A percentile compares a stretch with the other conserved stretches of the same genome.
Evolutionary conservation across 1,140 invertebrate species (phyloP).

Genomic region (Orius insidiosus): DNA sequence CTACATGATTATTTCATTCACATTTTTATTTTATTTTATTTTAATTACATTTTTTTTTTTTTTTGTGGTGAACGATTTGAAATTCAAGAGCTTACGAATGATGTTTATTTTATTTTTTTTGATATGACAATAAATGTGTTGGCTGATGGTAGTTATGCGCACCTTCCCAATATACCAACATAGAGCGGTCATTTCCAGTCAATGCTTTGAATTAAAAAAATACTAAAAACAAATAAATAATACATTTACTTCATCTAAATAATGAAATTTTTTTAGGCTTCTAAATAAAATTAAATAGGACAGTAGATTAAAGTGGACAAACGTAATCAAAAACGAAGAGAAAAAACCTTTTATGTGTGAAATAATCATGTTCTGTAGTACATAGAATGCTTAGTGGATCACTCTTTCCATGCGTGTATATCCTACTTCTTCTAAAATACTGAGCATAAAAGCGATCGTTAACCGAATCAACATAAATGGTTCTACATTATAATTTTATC

Average conservation of each 20-base stretch:
- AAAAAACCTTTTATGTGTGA: constrained; percentile 6
- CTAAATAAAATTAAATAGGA: too few species aligned
- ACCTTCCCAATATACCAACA: too few species aligned
- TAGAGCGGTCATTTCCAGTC: too few species aligned
- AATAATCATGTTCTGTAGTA: constrained; percentile 18
- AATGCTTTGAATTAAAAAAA: too few species aligned
- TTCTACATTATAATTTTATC: constrained; percentile 6
- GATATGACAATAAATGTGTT: neutral
- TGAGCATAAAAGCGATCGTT: constrained; percentile 12
- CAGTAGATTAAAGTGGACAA: too few species aligned
- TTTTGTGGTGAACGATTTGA: too few species aligned
- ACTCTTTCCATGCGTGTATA: constrained; percentile 15
- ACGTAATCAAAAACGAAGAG: too few species aligned
- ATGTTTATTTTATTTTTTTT: neutral
- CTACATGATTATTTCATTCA: constrained; percentile 18
- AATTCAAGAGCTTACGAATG: neutral
- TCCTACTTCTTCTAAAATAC: constrained; percentile 12
- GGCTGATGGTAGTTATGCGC: neutral
- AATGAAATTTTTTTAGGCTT: neutral
- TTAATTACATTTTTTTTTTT: neutral
- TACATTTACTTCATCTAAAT: constrained; percentile 1
- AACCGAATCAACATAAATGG: constrained; percentile 9
- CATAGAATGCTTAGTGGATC: constrained; percentile 15
- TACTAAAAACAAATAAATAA: too few species aligned
- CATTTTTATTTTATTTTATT: constrained; percentile 3